Evolutionary conservation across 2,888 invertebrate genomes (phyloP), one percentile per base, ranked within the genome.

Genomic region (Plebejus argus): DNA sequence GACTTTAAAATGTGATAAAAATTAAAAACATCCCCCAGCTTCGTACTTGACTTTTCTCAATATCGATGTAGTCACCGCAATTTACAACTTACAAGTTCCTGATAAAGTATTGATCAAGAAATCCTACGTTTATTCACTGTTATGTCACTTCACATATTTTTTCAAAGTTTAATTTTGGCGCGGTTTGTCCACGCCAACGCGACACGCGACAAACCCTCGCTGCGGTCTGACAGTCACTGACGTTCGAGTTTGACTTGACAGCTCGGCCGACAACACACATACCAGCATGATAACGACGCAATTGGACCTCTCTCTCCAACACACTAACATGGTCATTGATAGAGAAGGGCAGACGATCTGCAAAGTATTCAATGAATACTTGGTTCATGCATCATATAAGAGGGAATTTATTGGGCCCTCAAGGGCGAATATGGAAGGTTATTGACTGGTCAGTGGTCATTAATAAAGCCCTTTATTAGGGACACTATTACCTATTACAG

Each of bases 341-440:
- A 86, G 87, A 88, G 88, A 88, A 91, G 91, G 91, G 91, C 91
- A 92, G 86, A 87, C 83, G 86, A 86, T 86, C 87, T 84, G 87
- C 81, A 79, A 75, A 79, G 76, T 79, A 81, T 90, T 92, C 91
- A 92, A 92, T 92, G 92, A 89, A 77, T 78, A 78, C 78, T 76
- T 70, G 78, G 78, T 66, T 61, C 74, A n/a, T 28, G 20, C 74
- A 53, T 49, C 49, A 49, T 7, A 49, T n/a, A 33, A 76, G 71
- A 61, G 70, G 61, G 61, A 66, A 77, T 77, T 77, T 72, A 58
- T 72, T 72, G 71, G 58, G 23, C 58, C 58, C 39, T 72, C 71
- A 77, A 77, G 77, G 72, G 23, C 77, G 39, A 70, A 39, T 58
- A 56, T 71, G 71, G 20, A 74, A 72, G 75, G 72, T 77, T 77